phyloP scores from a whole-genome alignment of 2,797 vertebrate genomes.

The Rousettus madagascariensis region DNA sequence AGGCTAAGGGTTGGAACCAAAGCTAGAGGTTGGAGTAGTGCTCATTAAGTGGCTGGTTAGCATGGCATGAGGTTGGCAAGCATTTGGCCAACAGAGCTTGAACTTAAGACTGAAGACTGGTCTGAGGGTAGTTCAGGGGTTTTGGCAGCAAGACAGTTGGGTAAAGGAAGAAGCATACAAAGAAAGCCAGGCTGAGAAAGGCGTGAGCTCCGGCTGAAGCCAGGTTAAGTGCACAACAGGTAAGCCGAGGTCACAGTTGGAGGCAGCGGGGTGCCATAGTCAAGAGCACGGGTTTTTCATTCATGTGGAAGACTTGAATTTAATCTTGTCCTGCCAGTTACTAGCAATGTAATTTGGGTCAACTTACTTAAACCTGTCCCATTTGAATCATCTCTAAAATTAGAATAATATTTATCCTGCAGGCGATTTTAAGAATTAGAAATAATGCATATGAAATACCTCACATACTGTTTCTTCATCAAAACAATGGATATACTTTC shows the following conservation, averaged over 20 bases:
- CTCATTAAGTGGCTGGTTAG: background rate
- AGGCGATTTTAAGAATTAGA: conserved; percentile 24
- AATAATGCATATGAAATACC: background rate
- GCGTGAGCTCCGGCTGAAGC: background rate
- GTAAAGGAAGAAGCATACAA: background rate
- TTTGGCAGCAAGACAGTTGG: background rate
- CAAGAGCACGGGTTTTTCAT: background rate
- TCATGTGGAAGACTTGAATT: background rate
- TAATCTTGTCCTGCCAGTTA: background rate
- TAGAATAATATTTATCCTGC: background rate
- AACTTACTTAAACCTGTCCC: background rate
- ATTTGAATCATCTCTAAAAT: conserved; percentile 35
- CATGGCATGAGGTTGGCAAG: background rate
- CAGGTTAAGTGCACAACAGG: background rate
- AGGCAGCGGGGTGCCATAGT: background rate
- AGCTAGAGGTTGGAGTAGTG: background rate
- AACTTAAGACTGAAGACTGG: background rate
- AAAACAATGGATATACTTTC: background rate
- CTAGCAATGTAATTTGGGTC: background rate
- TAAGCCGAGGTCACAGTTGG: background rate
- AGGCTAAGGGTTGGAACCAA: background rate
- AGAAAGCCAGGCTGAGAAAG: background rate
- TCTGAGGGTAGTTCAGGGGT: background rate
- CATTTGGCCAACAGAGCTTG: background rate
- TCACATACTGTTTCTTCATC: background rate